Base-by-base conservation (phyloP, 1,140 invertebrate genomes). In the Plutomurus gul region DNA sequence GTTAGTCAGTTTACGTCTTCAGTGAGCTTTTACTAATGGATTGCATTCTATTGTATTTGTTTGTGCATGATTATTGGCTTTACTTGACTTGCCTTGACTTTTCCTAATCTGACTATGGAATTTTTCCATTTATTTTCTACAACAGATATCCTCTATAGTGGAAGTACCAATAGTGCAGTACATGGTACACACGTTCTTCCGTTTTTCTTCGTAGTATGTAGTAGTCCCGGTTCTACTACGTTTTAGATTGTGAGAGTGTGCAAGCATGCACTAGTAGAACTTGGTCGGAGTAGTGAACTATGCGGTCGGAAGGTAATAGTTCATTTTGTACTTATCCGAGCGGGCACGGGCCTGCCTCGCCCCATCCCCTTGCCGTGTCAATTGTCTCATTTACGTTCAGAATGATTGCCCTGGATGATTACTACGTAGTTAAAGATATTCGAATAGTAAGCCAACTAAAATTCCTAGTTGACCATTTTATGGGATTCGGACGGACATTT, bases 41-140 rank as follows among this genome's bases (percentile, higher is more conserved):
- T 65, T 65, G 56, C 56, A 65, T 65, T 65, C 27, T 65, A 30
- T 33, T 65, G 30, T 65, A 33, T 65, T 36, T 65, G 56, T 65
- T 65, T 65, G 56, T 65, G 56, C 56, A 65, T 30, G 56, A 65
- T 65, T 65, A 65, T 65, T 65, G 56, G 56, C 56, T 65, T 65
- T 30, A 65, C 16, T 49, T 49, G 56, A 65, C 56, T 65, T 27
- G 25, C 56, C 56, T 65, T 65, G 56, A 65, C 56, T 65, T 60
- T 65, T 65, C 51, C 56, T 65, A 65, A 65, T 65, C 56, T 65
- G 56, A 65, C 56, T 33, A n/a, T 33, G 56, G 56, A 33, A 65
- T 65, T 65, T 65, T 65, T 65, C 56, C 56, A 65, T 65, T 65
- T 65, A 65, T 65, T 65, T 65, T 65, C 30, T 65, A 27, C 56